phyloP scores from a whole-genome alignment of 2,113 vertebrate genomes.

The Butorides virescens region DNA sequence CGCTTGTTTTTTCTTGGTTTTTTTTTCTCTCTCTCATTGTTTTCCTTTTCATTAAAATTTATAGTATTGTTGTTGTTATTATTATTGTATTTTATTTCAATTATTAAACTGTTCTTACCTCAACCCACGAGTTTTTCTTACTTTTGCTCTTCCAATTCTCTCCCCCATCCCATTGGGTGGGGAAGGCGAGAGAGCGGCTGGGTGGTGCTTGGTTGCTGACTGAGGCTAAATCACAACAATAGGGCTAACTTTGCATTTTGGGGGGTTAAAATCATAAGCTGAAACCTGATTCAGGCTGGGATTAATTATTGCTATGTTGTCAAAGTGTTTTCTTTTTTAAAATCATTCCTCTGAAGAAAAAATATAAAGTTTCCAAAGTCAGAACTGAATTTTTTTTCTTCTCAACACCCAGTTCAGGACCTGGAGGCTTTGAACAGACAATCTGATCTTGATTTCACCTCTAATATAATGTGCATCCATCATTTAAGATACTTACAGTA shows the following conservation, averaged over 20 bases:
- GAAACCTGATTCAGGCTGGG: not conserved
- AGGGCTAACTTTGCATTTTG: not conserved
- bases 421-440: not conserved
- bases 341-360: not conserved
- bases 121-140: too few species aligned
- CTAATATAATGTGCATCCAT: not conserved
- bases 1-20: too few species aligned
- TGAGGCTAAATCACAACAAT: too few species aligned
- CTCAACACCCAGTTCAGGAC: not conserved
- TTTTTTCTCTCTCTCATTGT: too few species aligned
- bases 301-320: not conserved
- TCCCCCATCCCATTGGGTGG: too few species aligned
- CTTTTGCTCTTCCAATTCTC: too few species aligned
- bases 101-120: too few species aligned
- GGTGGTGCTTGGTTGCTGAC: too few species aligned
- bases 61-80: too few species aligned
- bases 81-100: too few species aligned
- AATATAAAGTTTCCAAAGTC: not conserved
- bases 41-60: too few species aligned
- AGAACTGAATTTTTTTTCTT: not conserved
- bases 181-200: too few species aligned
- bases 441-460: not conserved
- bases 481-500: not conserved
- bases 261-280: rapidly evolving
- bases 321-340: not conserved